These are phyloP conservation scores for Lathronympha strigana DNA, from an alignment of 2,888 invertebrate genomes.

Conservation along the genomic window DNA sequence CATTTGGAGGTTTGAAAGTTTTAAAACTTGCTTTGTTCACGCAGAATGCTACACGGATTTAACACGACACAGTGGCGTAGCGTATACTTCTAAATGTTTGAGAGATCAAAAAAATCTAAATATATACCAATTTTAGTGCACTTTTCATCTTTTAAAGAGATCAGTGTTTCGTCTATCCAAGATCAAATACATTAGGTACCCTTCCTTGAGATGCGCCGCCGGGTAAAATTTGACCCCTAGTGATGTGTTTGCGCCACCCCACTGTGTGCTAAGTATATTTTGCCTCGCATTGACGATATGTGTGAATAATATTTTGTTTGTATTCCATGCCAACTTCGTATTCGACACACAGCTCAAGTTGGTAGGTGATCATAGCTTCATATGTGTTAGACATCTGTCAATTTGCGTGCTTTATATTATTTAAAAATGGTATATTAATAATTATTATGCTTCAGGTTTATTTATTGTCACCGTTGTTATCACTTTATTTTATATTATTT, in stretches of 20 bases:
- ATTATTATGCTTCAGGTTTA: conserved; percentile 7
- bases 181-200: too few relatives aligned
- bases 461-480: conserved; percentile 19
- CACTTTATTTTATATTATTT: neutral
- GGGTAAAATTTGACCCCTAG: too few relatives aligned
- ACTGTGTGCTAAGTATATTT: conserved; percentile 26
- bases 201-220: too few relatives aligned
- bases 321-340: conserved; percentile 69
- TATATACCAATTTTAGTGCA: too few relatives aligned
- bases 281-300: conserved; percentile 22
- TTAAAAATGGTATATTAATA: neutral
- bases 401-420: neutral
- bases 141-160: neutral
- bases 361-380: conserved; percentile 65
- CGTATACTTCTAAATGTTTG: neutral
- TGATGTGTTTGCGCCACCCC: too few relatives aligned
- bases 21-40: conserved; percentile 12
- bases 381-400: conserved; percentile 44
- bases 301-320: conserved; percentile 49
- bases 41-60: conserved; percentile 17
- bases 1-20: conserved; percentile 4
- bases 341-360: conserved; percentile 80
- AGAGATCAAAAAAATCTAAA: too few relatives aligned
- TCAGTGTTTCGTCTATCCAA: too few relatives aligned
- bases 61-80: conserved; percentile 14